A percentile compares a stretch with the other conserved stretches of the same genome.
Conservation (phyloP, 92 coral and sea anemone genomes). For the Epizoanthus scotinus region DNA sequence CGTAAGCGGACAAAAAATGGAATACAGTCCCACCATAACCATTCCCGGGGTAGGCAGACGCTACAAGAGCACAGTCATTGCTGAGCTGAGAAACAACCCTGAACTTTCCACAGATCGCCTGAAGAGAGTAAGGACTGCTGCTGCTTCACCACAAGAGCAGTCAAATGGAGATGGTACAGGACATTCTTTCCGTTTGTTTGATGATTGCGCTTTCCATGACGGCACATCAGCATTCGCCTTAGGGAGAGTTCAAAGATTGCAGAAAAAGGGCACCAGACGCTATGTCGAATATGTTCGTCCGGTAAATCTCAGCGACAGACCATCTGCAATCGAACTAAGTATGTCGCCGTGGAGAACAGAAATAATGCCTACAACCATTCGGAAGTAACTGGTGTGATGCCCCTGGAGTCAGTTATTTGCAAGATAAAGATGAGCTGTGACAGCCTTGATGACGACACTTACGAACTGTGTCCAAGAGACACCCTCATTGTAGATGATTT, state of each 20-base stretch:
- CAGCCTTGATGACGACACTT: constrained; percentile 13
- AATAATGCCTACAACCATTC: constrained; percentile 6
- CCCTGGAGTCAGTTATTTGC: constrained; percentile 16
- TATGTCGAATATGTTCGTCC: no score
- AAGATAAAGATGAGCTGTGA: constrained; percentile 14
- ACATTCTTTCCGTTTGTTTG: constrained; percentile 8
- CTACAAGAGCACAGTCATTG: constrained; percentile 13
- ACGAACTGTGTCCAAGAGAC: constrained; percentile 16
- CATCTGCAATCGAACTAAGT: not conserved
- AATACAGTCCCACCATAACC: not conserved
- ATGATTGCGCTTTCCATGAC: constrained; percentile 14
- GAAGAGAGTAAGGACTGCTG: not conserved
- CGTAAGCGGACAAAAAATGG: not conserved
- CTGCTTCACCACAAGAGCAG: constrained; percentile 17
- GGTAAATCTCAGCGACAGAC: no score
- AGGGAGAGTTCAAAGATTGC: constrained; percentile 13
- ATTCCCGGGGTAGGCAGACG: constrained; percentile 22
- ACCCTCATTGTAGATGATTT: constrained; percentile 11
- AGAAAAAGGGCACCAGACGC: not conserved
- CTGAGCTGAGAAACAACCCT: constrained; percentile 17
- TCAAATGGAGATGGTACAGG: constrained; percentile 14
- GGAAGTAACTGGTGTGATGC: constrained; percentile 12
- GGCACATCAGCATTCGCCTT: constrained; percentile 13
- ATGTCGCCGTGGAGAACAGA: not conserved
- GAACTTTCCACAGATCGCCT: constrained; percentile 14